Evolutionary conservation across 2,888 invertebrate genomes (phyloP).

Genomic region (Mellilla xanthometata): DNA sequence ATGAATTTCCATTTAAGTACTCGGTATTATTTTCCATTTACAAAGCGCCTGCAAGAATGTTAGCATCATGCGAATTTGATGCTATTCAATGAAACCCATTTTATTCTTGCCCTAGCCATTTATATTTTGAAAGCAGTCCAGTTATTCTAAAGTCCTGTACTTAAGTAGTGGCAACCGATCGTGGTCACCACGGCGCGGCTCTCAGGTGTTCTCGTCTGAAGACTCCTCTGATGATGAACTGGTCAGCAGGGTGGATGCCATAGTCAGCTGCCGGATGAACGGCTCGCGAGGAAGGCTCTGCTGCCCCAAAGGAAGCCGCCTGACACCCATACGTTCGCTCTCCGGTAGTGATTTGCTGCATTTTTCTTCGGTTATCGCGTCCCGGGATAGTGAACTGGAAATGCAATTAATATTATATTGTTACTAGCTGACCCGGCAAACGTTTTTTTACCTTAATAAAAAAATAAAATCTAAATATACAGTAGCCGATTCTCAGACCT

Average conservation of each 20-base stretch:
- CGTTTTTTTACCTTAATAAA: too few relatives aligned
- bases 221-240: conserved; percentile 83
- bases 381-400: conserved; percentile 83
- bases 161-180: conserved; percentile 78
- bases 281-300: conserved; percentile 83
- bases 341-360: conserved; percentile 84
- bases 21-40: too few relatives aligned
- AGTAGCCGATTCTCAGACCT: too few relatives aligned
- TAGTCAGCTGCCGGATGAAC: conserved; percentile 82
- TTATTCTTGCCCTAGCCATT: neutral
- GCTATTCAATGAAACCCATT: too few relatives aligned
- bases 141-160: conserved; percentile 69
- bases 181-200: conserved; percentile 74
- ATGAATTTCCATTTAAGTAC: too few relatives aligned
- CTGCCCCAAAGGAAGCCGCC: conserved; percentile 79
- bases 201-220: conserved; percentile 78
- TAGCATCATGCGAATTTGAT: too few relatives aligned
- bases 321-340: conserved; percentile 77
- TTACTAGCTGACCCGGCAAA: too few relatives aligned
- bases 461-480: too few relatives aligned
- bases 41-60: too few relatives aligned
- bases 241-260: conserved; percentile 84
- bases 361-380: conserved; percentile 89
- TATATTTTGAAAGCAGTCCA: neutral
- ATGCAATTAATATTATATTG: too few relatives aligned